Evolutionary conservation across 2,888 invertebrate species (phyloP).

Genomic region (Mayetiola destructor): DNA sequence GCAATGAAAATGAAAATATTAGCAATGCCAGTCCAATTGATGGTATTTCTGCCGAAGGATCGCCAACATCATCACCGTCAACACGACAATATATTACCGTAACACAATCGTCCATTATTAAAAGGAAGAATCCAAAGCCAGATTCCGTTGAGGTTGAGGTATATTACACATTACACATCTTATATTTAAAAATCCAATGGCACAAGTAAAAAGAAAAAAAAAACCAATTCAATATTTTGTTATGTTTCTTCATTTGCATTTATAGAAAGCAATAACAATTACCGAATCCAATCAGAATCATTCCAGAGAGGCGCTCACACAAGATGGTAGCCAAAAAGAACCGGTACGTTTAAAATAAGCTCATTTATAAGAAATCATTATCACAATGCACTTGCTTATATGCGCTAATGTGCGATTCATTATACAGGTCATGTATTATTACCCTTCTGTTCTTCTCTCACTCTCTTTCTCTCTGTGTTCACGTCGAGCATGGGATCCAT

Average conservation of each 20-base stretch:
- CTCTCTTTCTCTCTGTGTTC: not conserved
- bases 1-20: not conserved
- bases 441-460: not conserved
- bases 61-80: not conserved
- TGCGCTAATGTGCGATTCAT: no score
- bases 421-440: no score
- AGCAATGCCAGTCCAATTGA: not conserved
- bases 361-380: not conserved
- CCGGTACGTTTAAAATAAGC: constrained; percentile 43
- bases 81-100: not conserved
- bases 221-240: not conserved
- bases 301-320: constrained; percentile 55
- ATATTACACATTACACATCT: not conserved
- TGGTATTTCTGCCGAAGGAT: no score
- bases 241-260: constrained; percentile 14
- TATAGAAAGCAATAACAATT: constrained; percentile 14
- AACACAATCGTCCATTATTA: not conserved
- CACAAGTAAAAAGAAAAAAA: not conserved
- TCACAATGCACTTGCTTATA: not conserved
- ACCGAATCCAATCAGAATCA: constrained; percentile 37
- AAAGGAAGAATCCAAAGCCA: not conserved
- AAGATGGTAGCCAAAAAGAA: constrained; percentile 62
- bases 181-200: not conserved
- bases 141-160: constrained; percentile 1
- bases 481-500: not conserved